Conservation (phyloP, 2,888 invertebrate species). For the Meloe dianella region DNA sequence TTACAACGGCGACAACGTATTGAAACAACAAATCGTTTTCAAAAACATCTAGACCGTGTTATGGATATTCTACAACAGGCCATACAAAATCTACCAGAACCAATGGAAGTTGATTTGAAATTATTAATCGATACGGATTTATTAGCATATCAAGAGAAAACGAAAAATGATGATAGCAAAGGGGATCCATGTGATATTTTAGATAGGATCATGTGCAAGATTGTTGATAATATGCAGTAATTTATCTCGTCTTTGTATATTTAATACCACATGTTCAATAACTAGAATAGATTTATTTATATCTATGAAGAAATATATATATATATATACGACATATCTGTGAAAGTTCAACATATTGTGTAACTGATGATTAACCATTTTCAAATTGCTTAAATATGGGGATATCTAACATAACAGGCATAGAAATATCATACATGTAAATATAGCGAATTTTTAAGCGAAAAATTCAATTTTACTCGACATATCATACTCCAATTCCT, state of each 20-base stretch:
- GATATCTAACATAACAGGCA: too few relatives aligned
- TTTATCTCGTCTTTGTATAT: neutral
- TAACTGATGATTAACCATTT: neutral
- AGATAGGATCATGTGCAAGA: constrained; percentile 93
- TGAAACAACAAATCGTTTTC: constrained; percentile 89
- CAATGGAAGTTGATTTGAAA: constrained; percentile 80
- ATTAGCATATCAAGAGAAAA: constrained; percentile 72
- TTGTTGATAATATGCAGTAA: constrained; percentile 78
- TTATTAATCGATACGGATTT: constrained; percentile 78
- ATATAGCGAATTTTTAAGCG: constrained; percentile 66
- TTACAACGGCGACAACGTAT: constrained; percentile 88
- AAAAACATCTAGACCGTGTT: constrained; percentile 85
- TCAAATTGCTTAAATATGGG: too few relatives aligned
- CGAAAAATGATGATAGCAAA: constrained; percentile 64
- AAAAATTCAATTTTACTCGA: constrained; percentile 89
- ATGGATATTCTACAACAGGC: constrained; percentile 84
- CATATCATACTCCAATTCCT: constrained; percentile 88
- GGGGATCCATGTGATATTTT: constrained; percentile 78
- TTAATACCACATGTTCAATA: neutral
- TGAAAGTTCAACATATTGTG: neutral
- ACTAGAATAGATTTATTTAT: neutral
- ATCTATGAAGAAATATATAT: neutral
- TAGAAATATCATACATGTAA: neutral
- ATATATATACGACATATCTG: neutral
- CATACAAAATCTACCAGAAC: constrained; percentile 82